phyloP scores from a whole-genome alignment of 2,113 vertebrate species.

The Saiga tatarica region DNA sequence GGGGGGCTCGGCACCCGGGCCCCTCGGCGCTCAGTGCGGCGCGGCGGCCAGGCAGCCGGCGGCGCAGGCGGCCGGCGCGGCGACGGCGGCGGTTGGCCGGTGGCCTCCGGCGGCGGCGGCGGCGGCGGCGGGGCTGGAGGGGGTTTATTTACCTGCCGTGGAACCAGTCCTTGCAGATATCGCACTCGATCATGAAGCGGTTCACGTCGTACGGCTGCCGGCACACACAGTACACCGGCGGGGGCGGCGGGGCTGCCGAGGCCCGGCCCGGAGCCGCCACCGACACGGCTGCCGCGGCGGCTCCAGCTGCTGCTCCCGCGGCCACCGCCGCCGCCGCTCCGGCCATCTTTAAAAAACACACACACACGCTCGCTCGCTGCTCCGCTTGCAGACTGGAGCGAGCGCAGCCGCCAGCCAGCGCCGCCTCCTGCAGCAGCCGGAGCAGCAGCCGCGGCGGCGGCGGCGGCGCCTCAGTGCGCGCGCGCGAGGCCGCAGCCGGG shows the following conservation, averaged over 20 bases:
- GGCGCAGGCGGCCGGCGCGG: not conserved
- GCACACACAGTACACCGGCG: conserved; percentile 96
- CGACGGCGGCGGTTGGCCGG: not conserved
- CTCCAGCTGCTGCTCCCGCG: conserved; percentile 86
- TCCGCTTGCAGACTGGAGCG: conserved; percentile 73
- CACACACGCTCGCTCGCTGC: conserved; percentile 50
- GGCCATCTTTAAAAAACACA: conserved; percentile 87
- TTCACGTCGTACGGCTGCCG: conserved; percentile 97
- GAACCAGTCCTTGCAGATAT: conserved; percentile 98
- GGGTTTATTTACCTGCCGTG: conserved; percentile 91
- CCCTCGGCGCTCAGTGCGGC: no score
- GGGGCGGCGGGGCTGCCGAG: conserved; percentile 81
- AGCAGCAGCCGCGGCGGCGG: conserved; percentile 52
- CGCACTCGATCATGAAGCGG: conserved; percentile 99
- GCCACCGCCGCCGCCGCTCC: conserved; percentile 82
- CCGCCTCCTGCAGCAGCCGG: conserved; percentile 70
- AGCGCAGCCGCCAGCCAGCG: conserved; percentile 75
- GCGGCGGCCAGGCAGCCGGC: no score
- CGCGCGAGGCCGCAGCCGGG: not conserved
- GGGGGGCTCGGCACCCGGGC: no score
- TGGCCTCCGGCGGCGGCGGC: not conserved
- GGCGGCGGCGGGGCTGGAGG: not conserved
- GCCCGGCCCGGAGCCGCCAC: conserved; percentile 88
- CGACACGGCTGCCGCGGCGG: conserved; percentile 78
- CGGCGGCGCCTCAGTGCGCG: conserved; percentile 19